Evolutionary conservation across 1,140 invertebrate species (phyloP).

Genomic region (Cephus cinctus): DNA sequence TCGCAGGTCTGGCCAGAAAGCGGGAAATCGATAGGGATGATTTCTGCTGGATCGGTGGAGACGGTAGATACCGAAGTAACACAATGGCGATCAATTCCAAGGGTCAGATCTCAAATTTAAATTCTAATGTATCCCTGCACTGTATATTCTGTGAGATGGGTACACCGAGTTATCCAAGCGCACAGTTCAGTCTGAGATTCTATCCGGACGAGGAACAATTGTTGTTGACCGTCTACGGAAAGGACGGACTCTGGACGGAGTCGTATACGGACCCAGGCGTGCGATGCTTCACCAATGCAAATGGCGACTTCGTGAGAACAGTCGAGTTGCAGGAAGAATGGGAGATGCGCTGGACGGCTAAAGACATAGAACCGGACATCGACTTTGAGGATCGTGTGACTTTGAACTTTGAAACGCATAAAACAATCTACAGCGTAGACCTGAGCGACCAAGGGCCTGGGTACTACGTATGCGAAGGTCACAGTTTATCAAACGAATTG

Average conservation of each 20-base stretch:
- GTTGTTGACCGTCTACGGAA: constrained; percentile 33
- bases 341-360: neutral
- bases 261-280: constrained; percentile 28
- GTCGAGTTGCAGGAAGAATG: constrained; percentile 22
- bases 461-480: constrained; percentile 53
- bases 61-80: constrained; percentile 1
- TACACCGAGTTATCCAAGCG: neutral
- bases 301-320: constrained; percentile 25
- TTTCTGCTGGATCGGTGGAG: neutral
- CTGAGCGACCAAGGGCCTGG: constrained; percentile 39
- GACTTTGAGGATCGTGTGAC: constrained; percentile 1
- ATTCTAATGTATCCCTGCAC: neutral
- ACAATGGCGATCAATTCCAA: neutral
- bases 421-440: constrained; percentile 36
- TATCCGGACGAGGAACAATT: constrained; percentile 19
- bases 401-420: constrained; percentile 24
- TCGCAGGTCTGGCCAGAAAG: neutral
- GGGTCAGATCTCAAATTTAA: neutral
- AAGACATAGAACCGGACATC: constrained; percentile 2
- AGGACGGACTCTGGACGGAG: constrained; percentile 32
- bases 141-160: neutral
- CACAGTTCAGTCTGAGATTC: constrained; percentile 20
- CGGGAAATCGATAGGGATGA: neutral
- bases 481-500: constrained; percentile 27
- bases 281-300: constrained; percentile 40